Evolutionary conservation across 2,113 vertebrate species (phyloP).

Genomic region (Thermophis baileyi): DNA sequence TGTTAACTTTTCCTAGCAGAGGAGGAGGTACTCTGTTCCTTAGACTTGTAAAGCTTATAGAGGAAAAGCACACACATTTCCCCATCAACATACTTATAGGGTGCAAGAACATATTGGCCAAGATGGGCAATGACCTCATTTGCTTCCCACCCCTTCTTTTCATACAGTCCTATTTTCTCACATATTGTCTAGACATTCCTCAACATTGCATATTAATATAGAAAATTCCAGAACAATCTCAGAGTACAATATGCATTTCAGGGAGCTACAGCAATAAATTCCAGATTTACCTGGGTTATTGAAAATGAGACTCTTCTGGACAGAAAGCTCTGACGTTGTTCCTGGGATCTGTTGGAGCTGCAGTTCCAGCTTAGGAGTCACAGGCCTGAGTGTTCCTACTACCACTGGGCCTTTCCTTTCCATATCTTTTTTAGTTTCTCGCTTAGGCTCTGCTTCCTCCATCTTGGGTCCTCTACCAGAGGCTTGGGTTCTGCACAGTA

Average conservation of each 20-base stretch:
- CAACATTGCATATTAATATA: background rate
- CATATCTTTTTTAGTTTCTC: too few species aligned
- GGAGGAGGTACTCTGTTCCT: background rate
- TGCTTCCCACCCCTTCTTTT: background rate
- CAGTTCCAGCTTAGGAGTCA: too few species aligned
- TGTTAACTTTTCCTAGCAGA: background rate
- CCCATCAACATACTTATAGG: background rate
- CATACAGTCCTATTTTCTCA: background rate
- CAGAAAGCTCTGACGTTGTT: too few species aligned
- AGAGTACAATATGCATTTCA: background rate
- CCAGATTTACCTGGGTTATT: background rate
- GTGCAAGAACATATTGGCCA: background rate
- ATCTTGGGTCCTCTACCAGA: too few species aligned
- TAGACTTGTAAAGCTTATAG: background rate
- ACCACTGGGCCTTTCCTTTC: too few species aligned
- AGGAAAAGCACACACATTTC: background rate
- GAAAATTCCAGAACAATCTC: background rate
- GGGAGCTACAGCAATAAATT: background rate
- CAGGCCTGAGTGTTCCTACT: too few species aligned
- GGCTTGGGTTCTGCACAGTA: too few species aligned
- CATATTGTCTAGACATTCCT: constrained; percentile 2
- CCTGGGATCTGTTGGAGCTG: too few species aligned
- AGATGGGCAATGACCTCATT: background rate
- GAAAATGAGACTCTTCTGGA: background rate
- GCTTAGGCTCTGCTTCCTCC: too few species aligned